phyloP scores from a whole-genome alignment of 2,113 vertebrate species.

The Dipodomys stephensi region DNA sequence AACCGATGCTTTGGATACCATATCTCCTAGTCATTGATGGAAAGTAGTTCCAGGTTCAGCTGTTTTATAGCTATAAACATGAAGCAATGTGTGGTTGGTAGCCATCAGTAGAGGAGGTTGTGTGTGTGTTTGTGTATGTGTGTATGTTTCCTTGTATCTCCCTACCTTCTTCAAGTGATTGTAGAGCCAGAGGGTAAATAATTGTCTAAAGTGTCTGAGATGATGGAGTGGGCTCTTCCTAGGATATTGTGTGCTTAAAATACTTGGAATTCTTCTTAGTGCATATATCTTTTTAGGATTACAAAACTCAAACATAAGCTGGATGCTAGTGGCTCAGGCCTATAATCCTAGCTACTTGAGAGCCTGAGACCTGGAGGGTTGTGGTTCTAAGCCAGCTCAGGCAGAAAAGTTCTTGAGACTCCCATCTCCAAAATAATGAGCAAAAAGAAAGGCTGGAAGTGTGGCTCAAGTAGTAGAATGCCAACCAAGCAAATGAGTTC shows the following conservation, averaged over 20 bases:
- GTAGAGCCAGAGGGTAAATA: conserved; percentile 37
- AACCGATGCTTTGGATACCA: conserved; percentile 37
- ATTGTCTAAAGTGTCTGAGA: not conserved
- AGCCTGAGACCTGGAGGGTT: too few species aligned
- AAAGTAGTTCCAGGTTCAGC: conserved; percentile 61
- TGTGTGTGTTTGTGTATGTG: not conserved
- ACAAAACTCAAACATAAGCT: conserved; percentile 4
- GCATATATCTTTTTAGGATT: conserved; percentile 44
- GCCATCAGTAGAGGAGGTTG: not conserved
- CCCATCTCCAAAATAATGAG: too few species aligned
- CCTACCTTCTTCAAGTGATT: conserved; percentile 17
- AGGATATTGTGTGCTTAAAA: conserved; percentile 2
- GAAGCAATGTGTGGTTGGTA: not conserved
- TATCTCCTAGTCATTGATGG: not conserved
- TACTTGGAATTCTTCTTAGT: not conserved
- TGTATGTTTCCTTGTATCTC: too few species aligned
- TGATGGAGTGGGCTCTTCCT: not conserved
- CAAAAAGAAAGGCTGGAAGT: too few species aligned
- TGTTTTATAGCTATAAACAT: conserved; percentile 27
- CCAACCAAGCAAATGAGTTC: too few species aligned
- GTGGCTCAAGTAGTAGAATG: too few species aligned
- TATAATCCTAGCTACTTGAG: too few species aligned
- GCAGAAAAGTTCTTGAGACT: too few species aligned
- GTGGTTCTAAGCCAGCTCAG: too few species aligned
- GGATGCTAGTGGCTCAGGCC: too few species aligned